Evolutionary conservation across 2,888 invertebrate species (phyloP).

Genomic region (Agrochola lychnidis): DNA sequence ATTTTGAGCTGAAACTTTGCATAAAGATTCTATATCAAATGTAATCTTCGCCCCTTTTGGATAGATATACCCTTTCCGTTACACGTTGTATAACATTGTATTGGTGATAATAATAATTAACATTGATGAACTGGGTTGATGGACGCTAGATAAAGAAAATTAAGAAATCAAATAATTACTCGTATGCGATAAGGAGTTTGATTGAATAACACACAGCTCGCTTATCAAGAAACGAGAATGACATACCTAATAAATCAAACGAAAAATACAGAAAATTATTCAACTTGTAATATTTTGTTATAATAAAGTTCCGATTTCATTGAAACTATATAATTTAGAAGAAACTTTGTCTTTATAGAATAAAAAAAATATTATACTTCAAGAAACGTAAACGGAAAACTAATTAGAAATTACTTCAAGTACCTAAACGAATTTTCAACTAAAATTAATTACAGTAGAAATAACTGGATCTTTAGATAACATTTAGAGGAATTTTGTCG

Average conservation of each 20-base stretch:
- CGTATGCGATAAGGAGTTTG: background rate
- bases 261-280: background rate
- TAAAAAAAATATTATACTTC: constrained; percentile 1
- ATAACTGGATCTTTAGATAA: constrained; percentile 25
- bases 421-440: constrained; percentile 15
- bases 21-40: too few relatives aligned
- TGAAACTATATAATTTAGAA: background rate
- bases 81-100: background rate
- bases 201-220: background rate
- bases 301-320: background rate
- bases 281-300: background rate
- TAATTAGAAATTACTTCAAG: constrained; percentile 32
- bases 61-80: background rate
- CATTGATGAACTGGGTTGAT: background rate
- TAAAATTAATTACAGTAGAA: constrained; percentile 31
- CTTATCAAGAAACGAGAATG: background rate
- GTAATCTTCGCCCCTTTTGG: background rate
- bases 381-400: constrained; percentile 20
- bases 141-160: background rate
- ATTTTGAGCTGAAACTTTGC: too few relatives aligned
- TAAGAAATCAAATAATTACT: background rate
- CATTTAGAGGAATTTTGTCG: constrained; percentile 17
- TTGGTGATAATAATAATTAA: background rate
- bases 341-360: background rate
- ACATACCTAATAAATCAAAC: background rate